Evolutionary conservation across 1,140 invertebrate genomes (phyloP).

Genomic region (Dufourea novaeangliae): DNA sequence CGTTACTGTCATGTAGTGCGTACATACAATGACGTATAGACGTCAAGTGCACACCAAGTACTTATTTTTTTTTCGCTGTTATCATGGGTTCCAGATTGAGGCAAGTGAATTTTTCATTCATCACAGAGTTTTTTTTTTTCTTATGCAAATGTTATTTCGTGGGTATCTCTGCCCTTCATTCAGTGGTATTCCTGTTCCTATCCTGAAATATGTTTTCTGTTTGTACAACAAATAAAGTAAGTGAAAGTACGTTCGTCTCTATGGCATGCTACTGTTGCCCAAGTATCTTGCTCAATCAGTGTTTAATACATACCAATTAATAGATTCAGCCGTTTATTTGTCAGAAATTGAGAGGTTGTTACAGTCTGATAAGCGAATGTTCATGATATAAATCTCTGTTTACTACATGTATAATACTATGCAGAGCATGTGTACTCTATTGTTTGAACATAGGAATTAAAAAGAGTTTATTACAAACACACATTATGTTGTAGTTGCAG

Average conservation of each 20-base stretch:
- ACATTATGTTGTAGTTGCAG: background rate
- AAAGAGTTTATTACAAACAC: background rate
- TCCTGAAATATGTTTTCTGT: background rate
- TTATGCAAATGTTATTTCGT: background rate
- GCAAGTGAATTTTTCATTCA: conserved; percentile 56
- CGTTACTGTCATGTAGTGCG: conserved; percentile 51
- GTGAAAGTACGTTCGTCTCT: conserved; percentile 21
- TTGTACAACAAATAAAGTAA: background rate
- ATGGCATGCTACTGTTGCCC: background rate
- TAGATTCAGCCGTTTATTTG: background rate
- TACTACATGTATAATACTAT: background rate
- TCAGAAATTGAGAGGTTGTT: background rate
- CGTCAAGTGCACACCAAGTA: conserved; percentile 49
- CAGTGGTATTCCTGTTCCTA: background rate
- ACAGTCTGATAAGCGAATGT: background rate
- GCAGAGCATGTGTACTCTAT: no score
- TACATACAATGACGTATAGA: conserved; percentile 70
- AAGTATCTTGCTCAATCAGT: background rate
- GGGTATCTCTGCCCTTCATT: background rate
- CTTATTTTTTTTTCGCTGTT: conserved; percentile 66
- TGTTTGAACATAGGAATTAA: no score
- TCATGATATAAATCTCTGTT: background rate
- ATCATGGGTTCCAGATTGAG: conserved; percentile 80
- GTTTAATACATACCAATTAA: background rate
- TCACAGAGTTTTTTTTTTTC: conserved; percentile 24